These are phyloP conservation scores for Epirrhoe alternata DNA, from an alignment of 2,888 invertebrate genomes.

Conservation along the genomic window DNA sequence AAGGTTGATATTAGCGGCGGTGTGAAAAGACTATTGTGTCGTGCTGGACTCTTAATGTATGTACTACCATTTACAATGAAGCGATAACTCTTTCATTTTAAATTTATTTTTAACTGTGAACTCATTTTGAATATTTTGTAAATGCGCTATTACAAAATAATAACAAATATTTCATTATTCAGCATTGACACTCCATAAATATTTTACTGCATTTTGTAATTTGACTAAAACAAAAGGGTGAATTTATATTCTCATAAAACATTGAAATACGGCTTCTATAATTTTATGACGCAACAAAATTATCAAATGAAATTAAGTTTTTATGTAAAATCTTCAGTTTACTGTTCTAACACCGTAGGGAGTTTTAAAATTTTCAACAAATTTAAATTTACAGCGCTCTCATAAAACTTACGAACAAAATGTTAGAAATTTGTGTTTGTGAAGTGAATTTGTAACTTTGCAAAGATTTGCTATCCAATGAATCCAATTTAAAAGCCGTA, in stretches of 20 bases:
- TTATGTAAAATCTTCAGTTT: conserved; percentile 49
- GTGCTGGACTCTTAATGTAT: too few relatives aligned
- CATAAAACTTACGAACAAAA: not conserved
- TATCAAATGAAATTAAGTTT: conserved; percentile 52
- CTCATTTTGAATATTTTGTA: not conserved
- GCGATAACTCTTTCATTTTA: too few relatives aligned
- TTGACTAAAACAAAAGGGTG: conserved; percentile 45
- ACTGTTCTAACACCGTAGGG: conserved; percentile 48
- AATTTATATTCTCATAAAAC: conserved; percentile 43
- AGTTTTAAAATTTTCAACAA: conserved; percentile 47
- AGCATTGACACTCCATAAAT: conserved; percentile 33
- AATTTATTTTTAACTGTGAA: not conserved
- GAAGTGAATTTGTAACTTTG: conserved; percentile 39
- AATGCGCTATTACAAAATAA: not conserved
- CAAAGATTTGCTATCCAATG: conserved; percentile 43
- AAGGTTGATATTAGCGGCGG: too few relatives aligned
- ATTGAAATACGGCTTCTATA: conserved; percentile 44
- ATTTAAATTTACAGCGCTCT: conserved; percentile 37
- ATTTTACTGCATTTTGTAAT: conserved; percentile 41
- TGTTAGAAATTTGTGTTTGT: not conserved
- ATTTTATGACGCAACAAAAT: conserved; percentile 47
- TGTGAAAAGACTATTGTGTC: too few relatives aligned
- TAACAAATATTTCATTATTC: conserved; percentile 19
- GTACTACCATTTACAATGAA: too few relatives aligned
- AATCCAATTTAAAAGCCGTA: conserved; percentile 60